Base-by-base conservation (phyloP, 2,797 vertebrate species). In the Brachyalestes nurse region DNA sequence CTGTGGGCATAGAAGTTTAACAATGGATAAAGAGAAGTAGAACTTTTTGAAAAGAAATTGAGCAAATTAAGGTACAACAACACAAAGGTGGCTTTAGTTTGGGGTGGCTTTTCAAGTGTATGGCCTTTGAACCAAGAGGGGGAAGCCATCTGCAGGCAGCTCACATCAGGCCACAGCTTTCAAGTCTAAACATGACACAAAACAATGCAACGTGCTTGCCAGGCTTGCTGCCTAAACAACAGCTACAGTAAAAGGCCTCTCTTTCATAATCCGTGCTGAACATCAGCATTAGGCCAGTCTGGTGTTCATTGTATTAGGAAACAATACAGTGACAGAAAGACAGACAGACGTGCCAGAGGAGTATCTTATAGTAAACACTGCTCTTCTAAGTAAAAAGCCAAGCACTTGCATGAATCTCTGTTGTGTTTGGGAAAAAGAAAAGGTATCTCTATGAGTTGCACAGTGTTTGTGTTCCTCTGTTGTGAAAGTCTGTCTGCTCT, bases 131-230 rank as follows among this genome's bases (percentile, higher is more conserved):
- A 91, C 55, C 0, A 55, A 12, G 65, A 82, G 88, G 86, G 88
- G 90, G 87, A 78, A 86, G 64, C 89, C 85, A 82, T 86, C 89
- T 87, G 88, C 84, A 86, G 85, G 58, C 58, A 85, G 78, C 81
- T 82, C 85, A 83, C 79, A 34, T 83, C 64, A 83, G 89, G 89
- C 92, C 87, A 77, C 88, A 88, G 25, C 58, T 38, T 23, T 91
- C 91, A 72, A 86, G 91, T 89, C 75, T 57, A 78, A 77, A 87
- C 91, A 89, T 2, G 82, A 87, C 71, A 73, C 72, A 66, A 58
- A 66, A 77, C 67, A 65, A 75, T 57, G 47, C 78, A n/a, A 64
- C 34, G 38, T 77, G 79, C 81, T 82, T 47, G 49, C 70, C 60
- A 86, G 49, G 42, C 60, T 65, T 72, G 14, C 58, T 61, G 23